Evolutionary conservation across 1,140 invertebrate species (phyloP).

Genomic region (Drosophila sulfurigaster): DNA sequence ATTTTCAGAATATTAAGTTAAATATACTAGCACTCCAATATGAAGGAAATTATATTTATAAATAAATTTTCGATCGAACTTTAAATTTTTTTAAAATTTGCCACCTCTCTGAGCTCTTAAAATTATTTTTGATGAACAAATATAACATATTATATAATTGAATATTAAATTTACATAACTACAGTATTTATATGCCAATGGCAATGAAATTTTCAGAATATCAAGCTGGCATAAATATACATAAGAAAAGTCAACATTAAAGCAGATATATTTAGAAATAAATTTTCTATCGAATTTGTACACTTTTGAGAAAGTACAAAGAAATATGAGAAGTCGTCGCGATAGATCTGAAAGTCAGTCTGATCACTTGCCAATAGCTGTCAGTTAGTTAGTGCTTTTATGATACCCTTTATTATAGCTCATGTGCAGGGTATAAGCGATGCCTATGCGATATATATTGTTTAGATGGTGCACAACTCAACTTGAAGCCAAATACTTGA

Average conservation of each 20-base stretch:
- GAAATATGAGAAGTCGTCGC: slow-evolving; percentile 1
- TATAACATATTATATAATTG: too few relatives aligned
- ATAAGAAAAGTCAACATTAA: not conserved
- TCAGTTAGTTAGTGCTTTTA: not conserved
- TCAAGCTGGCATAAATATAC: not conserved
- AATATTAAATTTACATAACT: not conserved
- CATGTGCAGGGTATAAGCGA: slow-evolving; percentile 1
- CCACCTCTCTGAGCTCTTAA: too few relatives aligned
- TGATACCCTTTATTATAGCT: slow-evolving; percentile 9
- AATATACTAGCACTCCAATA: too few relatives aligned
- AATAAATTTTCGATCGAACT: too few relatives aligned
- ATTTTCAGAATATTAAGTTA: too few relatives aligned
- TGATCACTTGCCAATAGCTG: not conserved
- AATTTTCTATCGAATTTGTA: not conserved
- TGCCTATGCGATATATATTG: slow-evolving; percentile 6
- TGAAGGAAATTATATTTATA: too few relatives aligned
- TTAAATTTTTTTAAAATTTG: too few relatives aligned
- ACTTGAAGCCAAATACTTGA: slow-evolving; percentile 41
- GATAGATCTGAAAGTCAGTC: slow-evolving; percentile 4
- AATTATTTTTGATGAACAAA: too few relatives aligned
- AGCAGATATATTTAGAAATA: not conserved
- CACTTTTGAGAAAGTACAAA: not conserved
- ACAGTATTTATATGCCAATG: not conserved
- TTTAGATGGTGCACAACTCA: slow-evolving; percentile 28
- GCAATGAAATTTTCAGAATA: not conserved